Base-by-base conservation (phyloP, 2,888 invertebrate genomes). In the Panzeria rudis region DNA sequence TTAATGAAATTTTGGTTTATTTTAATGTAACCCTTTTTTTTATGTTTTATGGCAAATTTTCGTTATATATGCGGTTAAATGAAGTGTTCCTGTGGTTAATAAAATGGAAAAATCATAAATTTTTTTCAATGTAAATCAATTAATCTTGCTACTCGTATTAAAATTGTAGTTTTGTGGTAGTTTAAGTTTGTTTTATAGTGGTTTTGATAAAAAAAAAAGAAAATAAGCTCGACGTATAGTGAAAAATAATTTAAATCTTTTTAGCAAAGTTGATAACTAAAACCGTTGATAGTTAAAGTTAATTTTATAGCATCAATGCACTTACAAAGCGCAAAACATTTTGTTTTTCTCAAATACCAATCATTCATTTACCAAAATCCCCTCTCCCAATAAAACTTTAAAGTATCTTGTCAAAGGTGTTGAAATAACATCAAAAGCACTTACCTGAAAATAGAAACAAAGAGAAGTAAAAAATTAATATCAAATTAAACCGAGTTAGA, bases 391-490 rank as follows among this genome's bases (percentile, higher is more conserved):
- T 8, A 35, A 35, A 52, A 29, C 29, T 4, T 1, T 15, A 35
- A 15, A 20, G 32, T n/a, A 25, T 54, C 38, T 23, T 54, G 35
- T 54, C 54, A 38, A 47, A 80, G 38, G 80, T 73, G 66, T 81
- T 73, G 50, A 50, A 81, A 50, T 23, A 32, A 52, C 80, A 68
- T 75, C 69, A 61, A 80, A 62, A 71, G 44, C 69, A 81, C 81
- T 81, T 76, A 85, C 84, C 84, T 85, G 56, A 25, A 85, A 84
- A 80, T 1, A 75, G 41, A 75, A n/a, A 75, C 6, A 64, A 2
- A 17, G 11, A 71, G n/a, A 32, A 1, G 9, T 9, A 54, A 68
- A 66, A n/a, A 41, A n/a, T 32, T 47, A 52, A 73, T 41, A 69
- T 47, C 59, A 56, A 75, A 69, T 73, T 69, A 79, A 79, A 23